Base-by-base conservation (phyloP, 2,113 vertebrate genomes). In the Sitta europaea region DNA sequence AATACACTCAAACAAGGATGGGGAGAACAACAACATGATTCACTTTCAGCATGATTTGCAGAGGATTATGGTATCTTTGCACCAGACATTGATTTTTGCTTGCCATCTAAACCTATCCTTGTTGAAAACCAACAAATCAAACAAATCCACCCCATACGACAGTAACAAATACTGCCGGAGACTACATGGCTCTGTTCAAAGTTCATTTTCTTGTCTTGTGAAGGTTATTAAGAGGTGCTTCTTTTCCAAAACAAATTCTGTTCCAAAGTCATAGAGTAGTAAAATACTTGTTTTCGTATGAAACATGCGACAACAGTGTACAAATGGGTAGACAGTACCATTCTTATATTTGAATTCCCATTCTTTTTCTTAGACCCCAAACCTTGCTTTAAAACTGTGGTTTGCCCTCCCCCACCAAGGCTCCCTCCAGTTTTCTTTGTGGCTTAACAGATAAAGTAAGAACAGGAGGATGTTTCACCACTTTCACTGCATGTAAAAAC, bases 401-500 rank as follows among this genome's bases (percentile, higher is more conserved):
- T 36, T 93, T 92, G 55, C 35, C 70, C 17, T 43, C 29, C 29
- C 72, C 51, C 9, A 9, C 8, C 38, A 33, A 33, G 13, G 17
- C 22, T 15, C n/a, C 6, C 10, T 18, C 12, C 1, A 0, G 3
- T 48, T 83, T 95, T 96, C 79, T 91, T 93, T 96, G 94, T 97
- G 97, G 95, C 96, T 95, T 96, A 88, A 95, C 89, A 96, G 94
- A 94, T 97, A 97, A 97, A 96, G 80, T 92, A 57, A 78, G 53
- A 96, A 90, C 25, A 78, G 83, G 81, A 73, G 96, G 86, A 95
- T 85, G 89, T 95, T 96, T 93, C 53, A 93, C 79, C 35, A 6
- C 61, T 89, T 91, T 79, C 3, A 4, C 77, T 76, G 17, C 33
- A 61, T 78, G 72, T 80, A 89, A 85, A 97, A 96, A 88, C 86